Percentiles rank a stretch among this genome's conserved stretches.
These are phyloP conservation scores for Microplitis demolitor DNA, from an alignment of 1,140 invertebrate genomes.

Conservation along the genomic window DNA sequence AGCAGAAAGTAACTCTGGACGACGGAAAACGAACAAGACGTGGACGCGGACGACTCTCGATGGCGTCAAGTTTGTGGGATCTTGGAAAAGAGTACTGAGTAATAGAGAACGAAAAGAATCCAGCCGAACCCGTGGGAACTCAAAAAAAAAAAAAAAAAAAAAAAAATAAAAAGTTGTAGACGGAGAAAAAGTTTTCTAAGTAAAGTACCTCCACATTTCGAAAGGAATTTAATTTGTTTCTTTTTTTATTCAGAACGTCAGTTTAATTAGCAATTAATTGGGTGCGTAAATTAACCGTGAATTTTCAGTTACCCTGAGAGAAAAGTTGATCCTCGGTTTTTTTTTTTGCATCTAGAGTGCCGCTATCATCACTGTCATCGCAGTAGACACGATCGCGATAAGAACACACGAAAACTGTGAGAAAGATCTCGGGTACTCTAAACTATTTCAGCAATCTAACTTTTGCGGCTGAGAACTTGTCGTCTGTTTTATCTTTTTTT, in stretches of 20 bases:
- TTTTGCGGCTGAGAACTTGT: conserved; percentile 24
- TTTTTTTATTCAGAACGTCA: conserved; percentile 38
- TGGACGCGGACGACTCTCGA: conserved; percentile 21
- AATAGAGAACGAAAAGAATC: conserved; percentile 29
- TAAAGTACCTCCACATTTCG: neutral
- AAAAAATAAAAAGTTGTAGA: neutral
- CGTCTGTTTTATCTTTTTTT: neutral
- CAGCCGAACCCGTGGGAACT: conserved; percentile 32
- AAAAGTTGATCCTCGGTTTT: neutral
- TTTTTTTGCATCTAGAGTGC: neutral
- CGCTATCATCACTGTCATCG: conserved; percentile 13
- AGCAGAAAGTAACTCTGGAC: neutral
- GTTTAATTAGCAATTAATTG: conserved; percentile 62
- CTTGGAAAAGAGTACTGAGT: conserved; percentile 1
- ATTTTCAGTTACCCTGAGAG: conserved; percentile 41
- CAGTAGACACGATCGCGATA: conserved; percentile 18
- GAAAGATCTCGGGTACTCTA: neutral
- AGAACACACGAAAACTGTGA: conserved; percentile 9
- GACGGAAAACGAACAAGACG: neutral
- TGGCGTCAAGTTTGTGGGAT: conserved; percentile 32
- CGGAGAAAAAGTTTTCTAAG: conserved; percentile 1
- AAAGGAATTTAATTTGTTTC: conserved; percentile 50
- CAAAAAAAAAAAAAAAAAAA: conserved; percentile 14
- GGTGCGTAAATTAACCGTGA: conserved; percentile 56
- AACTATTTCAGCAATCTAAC: conserved; percentile 41